Conservation (phyloP, 2,888 invertebrate species). For the Ctenicera cuprea region DNA sequence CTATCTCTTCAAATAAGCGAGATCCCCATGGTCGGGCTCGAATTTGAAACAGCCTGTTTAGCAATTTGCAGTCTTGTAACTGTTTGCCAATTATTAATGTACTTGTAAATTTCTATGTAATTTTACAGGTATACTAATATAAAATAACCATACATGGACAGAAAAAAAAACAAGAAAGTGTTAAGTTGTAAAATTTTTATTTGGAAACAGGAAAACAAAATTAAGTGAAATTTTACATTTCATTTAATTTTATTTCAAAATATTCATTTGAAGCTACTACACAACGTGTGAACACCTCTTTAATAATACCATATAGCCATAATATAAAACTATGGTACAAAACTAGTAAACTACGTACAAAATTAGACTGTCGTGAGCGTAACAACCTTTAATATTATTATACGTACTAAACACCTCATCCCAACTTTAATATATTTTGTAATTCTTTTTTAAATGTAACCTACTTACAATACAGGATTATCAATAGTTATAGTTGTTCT, state of each 20-base stretch:
- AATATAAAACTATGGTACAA: constrained; percentile 77
- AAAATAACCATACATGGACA: too few species aligned
- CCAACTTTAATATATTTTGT: constrained; percentile 61
- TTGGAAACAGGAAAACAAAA: constrained; percentile 37
- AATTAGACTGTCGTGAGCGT: constrained; percentile 71
- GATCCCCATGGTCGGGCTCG: too few species aligned
- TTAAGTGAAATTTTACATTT: constrained; percentile 41
- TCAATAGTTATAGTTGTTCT: constrained; percentile 36
- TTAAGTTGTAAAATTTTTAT: constrained; percentile 22
- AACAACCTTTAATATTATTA: constrained; percentile 66
- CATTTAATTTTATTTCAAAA: constrained; percentile 64
- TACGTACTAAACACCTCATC: constrained; percentile 62
- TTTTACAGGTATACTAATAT: too few species aligned
- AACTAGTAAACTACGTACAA: constrained; percentile 77
- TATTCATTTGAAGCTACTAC: constrained; percentile 67
- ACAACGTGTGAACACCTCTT: constrained; percentile 68
- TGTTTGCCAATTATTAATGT: too few species aligned
- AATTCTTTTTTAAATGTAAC: constrained; percentile 41
- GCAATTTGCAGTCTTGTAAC: too few species aligned
- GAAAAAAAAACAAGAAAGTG: neutral
- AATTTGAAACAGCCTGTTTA: too few species aligned
- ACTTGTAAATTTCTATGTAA: too few species aligned
- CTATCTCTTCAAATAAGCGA: too few species aligned
- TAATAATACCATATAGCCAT: constrained; percentile 62
- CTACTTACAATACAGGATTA: constrained; percentile 43